phyloP scores from a whole-genome alignment of 2,888 invertebrate species.

The Odontomyia ornata region DNA sequence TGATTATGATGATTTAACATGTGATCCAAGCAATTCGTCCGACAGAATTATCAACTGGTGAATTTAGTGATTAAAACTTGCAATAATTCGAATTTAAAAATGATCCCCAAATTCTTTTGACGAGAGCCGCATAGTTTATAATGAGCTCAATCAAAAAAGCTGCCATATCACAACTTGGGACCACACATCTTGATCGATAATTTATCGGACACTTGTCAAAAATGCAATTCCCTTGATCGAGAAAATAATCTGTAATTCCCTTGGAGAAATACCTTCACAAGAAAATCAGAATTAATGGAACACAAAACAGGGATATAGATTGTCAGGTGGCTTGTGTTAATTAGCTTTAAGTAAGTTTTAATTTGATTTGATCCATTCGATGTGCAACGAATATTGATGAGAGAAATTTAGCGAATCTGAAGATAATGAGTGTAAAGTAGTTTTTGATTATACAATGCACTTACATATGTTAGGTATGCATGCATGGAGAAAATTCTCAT shows the following conservation, averaged over 20 bases:
- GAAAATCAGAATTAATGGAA: neutral
- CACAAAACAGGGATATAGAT: neutral
- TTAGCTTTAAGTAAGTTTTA: too few relatives aligned
- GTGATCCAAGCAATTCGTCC: constrained; percentile 30
- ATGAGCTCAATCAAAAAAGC: constrained; percentile 13
- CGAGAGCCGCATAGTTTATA: neutral
- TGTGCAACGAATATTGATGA: too few relatives aligned
- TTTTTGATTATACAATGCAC: too few relatives aligned
- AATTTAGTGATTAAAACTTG: neutral
- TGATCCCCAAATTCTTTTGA: neutral
- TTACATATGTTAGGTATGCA: too few relatives aligned
- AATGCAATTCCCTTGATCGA: neutral
- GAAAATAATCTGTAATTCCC: neutral
- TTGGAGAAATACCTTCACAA: too few relatives aligned
- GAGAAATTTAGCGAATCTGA: too few relatives aligned
- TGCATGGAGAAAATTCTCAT: too few relatives aligned
- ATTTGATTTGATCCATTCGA: too few relatives aligned
- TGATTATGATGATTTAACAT: constrained; percentile 19
- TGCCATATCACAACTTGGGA: constrained; percentile 36
- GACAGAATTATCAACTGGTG: constrained; percentile 17
- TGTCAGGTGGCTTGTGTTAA: neutral
- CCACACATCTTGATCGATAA: constrained; percentile 38
- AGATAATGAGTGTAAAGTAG: too few relatives aligned
- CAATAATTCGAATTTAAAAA: constrained; percentile 33
- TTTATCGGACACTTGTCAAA: constrained; percentile 25